These are phyloP conservation scores for Xiphophorus maculatus DNA, from an alignment of 2,113 vertebrate genomes.

Conservation along the genomic window DNA sequence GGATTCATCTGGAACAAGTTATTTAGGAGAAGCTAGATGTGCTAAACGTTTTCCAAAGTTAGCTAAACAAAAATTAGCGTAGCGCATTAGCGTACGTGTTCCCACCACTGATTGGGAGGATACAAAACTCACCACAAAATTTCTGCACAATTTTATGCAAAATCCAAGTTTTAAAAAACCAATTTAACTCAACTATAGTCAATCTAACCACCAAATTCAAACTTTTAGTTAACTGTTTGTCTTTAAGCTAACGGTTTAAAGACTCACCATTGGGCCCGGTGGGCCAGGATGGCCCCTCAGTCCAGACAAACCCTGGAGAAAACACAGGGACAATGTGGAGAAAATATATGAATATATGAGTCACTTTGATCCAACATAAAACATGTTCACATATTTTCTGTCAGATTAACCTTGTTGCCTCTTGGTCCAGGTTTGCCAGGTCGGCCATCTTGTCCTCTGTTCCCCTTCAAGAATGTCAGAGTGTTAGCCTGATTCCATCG, in stretches of 20 bases:
- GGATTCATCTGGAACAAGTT: too few species aligned
- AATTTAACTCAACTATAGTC: too few species aligned
- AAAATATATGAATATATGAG: not conserved
- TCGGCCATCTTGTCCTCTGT: constrained; percentile 81
- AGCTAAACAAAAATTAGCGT: too few species aligned
- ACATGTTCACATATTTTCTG: not conserved
- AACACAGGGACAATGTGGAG: not conserved
- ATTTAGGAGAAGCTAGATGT: too few species aligned
- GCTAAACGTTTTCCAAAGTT: too few species aligned
- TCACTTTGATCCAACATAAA: not conserved
- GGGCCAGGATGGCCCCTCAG: constrained; percentile 82
- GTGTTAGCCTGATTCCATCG: constrained; percentile 10
- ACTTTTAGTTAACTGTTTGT: too few species aligned
- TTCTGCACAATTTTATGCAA: not conserved
- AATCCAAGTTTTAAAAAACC: too few species aligned
- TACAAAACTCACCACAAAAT: not conserved
- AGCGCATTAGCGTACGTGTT: too few species aligned
- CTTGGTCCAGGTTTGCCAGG: constrained; percentile 79
- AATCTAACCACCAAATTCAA: too few species aligned
- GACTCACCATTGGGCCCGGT: constrained; percentile 80
- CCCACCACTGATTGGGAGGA: too few species aligned
- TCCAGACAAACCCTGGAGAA: constrained; percentile 82
- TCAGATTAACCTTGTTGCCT: constrained; percentile 81
- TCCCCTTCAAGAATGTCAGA: constrained; percentile 79
- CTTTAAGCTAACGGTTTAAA: too few species aligned